Base-by-base conservation (phyloP, 2,888 invertebrate genomes). In the Drosophila meridionalis region DNA sequence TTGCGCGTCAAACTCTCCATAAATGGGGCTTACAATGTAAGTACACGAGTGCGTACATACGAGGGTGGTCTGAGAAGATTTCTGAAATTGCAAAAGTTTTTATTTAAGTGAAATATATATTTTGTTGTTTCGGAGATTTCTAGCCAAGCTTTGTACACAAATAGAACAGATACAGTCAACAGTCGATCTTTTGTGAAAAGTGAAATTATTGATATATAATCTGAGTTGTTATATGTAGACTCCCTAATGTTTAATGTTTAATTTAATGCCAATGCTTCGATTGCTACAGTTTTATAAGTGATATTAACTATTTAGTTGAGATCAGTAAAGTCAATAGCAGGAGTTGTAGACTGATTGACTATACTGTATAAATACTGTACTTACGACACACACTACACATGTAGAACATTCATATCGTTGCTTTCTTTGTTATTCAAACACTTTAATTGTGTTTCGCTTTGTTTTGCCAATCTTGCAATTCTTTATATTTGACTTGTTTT, bases 1-100 rank as follows among this genome's bases (percentile, higher is more conserved):
- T 11, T 78, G 14, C 68, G 73, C 12, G 12, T 32, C 0, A 71
- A 72, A 42, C 61, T 82, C 9, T 60, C 68, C 12, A 5, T 34
- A 6, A 78, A 76, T 58, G 85, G 82, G 28, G 14, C 78, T 9
- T 65, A 43, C 50, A 80, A 90, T 75, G 90, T 90, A 69, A 89
- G 90, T 42, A 4, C 2, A 26, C 5, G 5, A 42, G 26, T 26
- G 36, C 7, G 28, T 11, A 28, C 14, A 14, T 14, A 8, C 30
- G 9, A 28, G 30, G 30, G 7, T 4, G 30, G 8, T 14, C 20
- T 11, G 26, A 4, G 4, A 26, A 28, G 28, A 47, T 28, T 12
- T 5, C 28, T 28, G 6, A 42, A n/a, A 20, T 26, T 4, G 20
- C 26, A 28, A 32, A 20, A 5, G 11, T 30, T 28, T 48, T 14